phyloP scores from a whole-genome alignment of 1,140 invertebrate genomes.

The Heterodera carotae region DNA sequence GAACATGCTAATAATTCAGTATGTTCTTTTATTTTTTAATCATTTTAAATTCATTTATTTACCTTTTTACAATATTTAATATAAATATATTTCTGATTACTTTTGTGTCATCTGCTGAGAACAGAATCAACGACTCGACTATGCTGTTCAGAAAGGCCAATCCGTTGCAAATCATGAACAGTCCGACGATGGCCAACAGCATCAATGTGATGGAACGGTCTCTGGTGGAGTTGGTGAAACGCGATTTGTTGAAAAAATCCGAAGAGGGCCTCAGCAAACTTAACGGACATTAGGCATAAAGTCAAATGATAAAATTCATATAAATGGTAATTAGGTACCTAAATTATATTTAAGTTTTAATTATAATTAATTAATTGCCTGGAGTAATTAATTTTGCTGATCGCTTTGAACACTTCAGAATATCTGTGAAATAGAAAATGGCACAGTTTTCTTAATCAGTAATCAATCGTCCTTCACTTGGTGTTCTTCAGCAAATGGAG shows the following conservation, averaged over 20 bases:
- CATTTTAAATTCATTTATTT: no score
- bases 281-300: no score
- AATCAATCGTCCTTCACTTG: background rate
- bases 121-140: conserved; percentile 55
- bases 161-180: conserved; percentile 63
- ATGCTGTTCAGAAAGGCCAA: conserved; percentile 64
- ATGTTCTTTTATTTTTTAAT: background rate
- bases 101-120: conserved; percentile 18
- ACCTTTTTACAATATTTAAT: no score
- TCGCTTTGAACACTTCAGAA: conserved; percentile 58
- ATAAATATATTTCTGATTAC: background rate
- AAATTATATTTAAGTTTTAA: no score
- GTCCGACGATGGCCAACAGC: conserved; percentile 63
- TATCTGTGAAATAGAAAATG: conserved; percentile 43
- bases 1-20: background rate
- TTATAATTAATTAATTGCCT: conserved; percentile 18
- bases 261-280: conserved; percentile 47
- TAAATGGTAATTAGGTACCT: no score
- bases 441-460: background rate
- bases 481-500: conserved; percentile 59
- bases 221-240: conserved; percentile 58
- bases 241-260: conserved; percentile 56
- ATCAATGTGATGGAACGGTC: conserved; percentile 61
- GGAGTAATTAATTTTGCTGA: conserved; percentile 54
- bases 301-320: conserved; percentile 18